phyloP scores from a whole-genome alignment of 2,888 invertebrate genomes.

The Kuschelorhynchus macadamiae region DNA sequence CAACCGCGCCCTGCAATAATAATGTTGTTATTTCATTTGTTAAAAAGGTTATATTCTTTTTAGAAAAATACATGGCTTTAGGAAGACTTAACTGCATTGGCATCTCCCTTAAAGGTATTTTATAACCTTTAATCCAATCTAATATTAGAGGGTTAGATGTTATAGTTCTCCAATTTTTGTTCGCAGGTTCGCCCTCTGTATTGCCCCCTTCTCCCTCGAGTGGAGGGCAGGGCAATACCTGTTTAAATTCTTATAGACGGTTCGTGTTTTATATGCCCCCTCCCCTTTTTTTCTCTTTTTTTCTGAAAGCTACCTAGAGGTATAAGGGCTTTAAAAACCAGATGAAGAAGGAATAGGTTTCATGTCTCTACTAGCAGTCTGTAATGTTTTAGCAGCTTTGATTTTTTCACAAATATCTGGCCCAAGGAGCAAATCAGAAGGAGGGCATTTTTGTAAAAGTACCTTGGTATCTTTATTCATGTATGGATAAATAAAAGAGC shows the following conservation, averaged over 20 bases:
- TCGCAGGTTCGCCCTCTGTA: no score
- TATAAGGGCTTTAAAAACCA: background rate
- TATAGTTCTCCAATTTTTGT: no score
- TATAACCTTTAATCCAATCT: background rate
- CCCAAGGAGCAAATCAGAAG: constrained; percentile 27
- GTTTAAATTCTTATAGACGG: constrained; percentile 10
- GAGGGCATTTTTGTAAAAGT: constrained; percentile 9
- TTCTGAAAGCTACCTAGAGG: background rate
- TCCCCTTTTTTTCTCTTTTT: background rate
- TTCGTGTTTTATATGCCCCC: background rate
- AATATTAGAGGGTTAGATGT: no score
- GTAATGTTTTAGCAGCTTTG: background rate
- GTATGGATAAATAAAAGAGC: constrained; percentile 29
- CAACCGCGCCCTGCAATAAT: background rate
- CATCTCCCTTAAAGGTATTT: background rate
- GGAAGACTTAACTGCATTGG: background rate
- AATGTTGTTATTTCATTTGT: background rate
- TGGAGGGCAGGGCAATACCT: constrained; percentile 4
- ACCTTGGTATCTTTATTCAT: constrained; percentile 8
- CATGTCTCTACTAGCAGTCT: constrained; percentile 17
- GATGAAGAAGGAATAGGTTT: constrained; percentile 10
- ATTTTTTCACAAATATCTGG: constrained; percentile 31
- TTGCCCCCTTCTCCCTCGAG: background rate
- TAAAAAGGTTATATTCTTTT: background rate
- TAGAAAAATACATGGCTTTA: background rate